phyloP scores from a whole-genome alignment of 2,113 vertebrate genomes.

The Seriola quinqueradiata region DNA sequence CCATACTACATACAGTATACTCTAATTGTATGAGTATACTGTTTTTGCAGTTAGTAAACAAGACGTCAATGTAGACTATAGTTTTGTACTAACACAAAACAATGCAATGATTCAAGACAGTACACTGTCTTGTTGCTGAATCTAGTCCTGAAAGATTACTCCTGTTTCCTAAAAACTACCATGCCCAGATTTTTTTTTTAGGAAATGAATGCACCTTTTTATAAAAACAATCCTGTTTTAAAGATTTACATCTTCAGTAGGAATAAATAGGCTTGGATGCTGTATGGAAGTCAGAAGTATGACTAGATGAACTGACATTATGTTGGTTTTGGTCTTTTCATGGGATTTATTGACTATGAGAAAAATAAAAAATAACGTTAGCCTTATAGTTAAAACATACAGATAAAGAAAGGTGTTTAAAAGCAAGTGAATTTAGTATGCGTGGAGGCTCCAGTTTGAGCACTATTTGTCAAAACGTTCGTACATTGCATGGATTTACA shows the following conservation, averaged over 20 bases:
- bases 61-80: background rate
- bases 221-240: background rate
- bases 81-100: background rate
- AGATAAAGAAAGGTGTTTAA: background rate
- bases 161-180: background rate
- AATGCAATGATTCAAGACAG: no score
- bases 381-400: background rate
- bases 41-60: background rate
- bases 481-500: background rate
- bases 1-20: background rate
- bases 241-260: background rate
- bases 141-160: background rate
- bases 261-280: background rate
- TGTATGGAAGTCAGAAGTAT: background rate
- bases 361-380: background rate
- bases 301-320: background rate
- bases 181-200: background rate
- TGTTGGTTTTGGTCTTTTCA: background rate
- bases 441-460: background rate
- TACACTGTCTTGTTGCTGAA: background rate
- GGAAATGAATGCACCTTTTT: background rate
- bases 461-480: background rate
- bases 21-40: no score
- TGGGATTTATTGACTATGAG: background rate
- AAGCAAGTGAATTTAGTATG: background rate